Conservation (phyloP, 2,888 invertebrate species). For the Nephrotoma appendiculata region DNA sequence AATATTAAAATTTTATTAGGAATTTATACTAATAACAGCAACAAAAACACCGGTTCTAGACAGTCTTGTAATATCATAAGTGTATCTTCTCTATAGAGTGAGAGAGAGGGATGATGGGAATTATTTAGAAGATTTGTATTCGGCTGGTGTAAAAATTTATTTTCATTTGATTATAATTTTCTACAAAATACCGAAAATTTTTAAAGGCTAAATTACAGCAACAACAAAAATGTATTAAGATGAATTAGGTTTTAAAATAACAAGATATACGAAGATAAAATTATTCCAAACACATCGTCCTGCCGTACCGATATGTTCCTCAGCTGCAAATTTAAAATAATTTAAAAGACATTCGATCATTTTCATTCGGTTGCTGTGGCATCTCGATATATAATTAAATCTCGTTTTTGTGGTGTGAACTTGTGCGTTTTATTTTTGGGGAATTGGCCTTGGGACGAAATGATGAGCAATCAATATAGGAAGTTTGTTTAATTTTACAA, state of each 20-base stretch:
- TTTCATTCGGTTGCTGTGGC: no score
- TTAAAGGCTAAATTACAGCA: neutral
- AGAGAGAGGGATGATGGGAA: neutral
- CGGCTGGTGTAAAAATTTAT: neutral
- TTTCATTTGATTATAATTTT: neutral
- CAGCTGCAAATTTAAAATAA: no score
- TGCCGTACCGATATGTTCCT: no score
- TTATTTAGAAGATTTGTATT: neutral
- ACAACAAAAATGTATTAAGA: neutral
- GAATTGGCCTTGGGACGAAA: no score
- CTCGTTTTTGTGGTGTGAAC: no score
- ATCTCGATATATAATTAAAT: no score
- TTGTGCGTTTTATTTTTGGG: no score
- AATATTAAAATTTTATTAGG: neutral
- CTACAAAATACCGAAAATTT: neutral
- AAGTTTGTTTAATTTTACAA: neutral
- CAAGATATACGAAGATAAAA: neutral
- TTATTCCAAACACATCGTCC: neutral
- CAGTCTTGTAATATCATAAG: neutral
- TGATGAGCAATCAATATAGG: neutral
- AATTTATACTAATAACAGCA: neutral
- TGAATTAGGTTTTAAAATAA: neutral
- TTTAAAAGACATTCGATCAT: no score
- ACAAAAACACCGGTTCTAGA: neutral
- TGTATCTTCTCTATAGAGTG: neutral